Evolutionary conservation across 2,797 vertebrate species (phyloP), one percentile per base, ranked within the genome.

Genomic region (Varecia variegata): DNA sequence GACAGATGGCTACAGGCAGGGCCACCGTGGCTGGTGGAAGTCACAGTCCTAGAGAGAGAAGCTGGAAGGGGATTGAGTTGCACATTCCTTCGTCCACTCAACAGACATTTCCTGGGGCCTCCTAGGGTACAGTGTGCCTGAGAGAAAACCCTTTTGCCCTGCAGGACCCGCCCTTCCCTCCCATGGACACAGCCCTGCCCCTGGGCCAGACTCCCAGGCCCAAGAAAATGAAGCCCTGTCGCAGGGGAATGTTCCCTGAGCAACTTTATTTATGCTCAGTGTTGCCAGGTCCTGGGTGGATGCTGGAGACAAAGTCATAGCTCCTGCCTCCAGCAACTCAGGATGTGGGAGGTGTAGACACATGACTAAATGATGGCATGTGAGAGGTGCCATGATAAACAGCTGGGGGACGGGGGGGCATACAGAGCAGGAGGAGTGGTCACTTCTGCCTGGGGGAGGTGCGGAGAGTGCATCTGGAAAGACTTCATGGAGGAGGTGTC

Each of bases 41-140:
- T 56, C 32, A 27, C 60, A 94, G 58, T 89, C 79, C 40, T 74
- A 45, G 50, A 86, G 92, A 73, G 80, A 40, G 50, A 97, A 80
- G 20, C 38, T n/a, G 32, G 21, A 80, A 52, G 81, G 71, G 89
- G 56, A 21, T 4, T 65, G 71, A 83, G 25, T 77, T 27, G 54
- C 27, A 82, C 23, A n/a, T 80, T 80, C 58, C 20, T 47, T 93
- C 81, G 54, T 67, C 52, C 32, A 38, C n/a, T 25, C 52, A 54
- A 35, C 50, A 73, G 67, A 40, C n/a, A 17, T 71, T 58, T 73
- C 58, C 71, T 84, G 60, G 40, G 40, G 21, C 23, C 50, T 80
- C 25, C 58, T 14, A 10, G 30, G 45, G n/a, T 5, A 12, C 17
- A 40, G 45, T 1, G 2, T 43, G 11, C 86, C 43, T 0, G 1